These are phyloP conservation scores for Tineola bisselliella DNA, from an alignment of 2,888 invertebrate genomes.

Conservation along the genomic window DNA sequence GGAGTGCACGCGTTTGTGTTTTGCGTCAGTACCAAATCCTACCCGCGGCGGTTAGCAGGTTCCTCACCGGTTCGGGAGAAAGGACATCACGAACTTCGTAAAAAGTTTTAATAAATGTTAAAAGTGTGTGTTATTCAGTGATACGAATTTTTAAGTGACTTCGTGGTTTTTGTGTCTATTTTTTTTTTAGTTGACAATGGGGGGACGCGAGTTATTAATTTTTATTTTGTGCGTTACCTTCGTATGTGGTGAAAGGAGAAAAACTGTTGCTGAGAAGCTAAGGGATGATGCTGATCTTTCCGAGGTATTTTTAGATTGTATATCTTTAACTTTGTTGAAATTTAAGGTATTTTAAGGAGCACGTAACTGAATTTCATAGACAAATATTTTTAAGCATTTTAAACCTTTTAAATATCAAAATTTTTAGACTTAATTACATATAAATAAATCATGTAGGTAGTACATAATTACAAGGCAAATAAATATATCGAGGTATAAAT, in stretches of 20 bases:
- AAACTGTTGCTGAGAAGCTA: constrained; percentile 71
- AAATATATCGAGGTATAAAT: too few species aligned
- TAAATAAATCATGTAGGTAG: too few species aligned
- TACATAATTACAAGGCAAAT: too few species aligned
- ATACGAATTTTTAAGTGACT: constrained; percentile 1
- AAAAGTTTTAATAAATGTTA: constrained; percentile 13
- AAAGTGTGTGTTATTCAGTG: constrained; percentile 6
- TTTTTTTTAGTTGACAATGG: constrained; percentile 27
- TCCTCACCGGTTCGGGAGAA: constrained; percentile 19
- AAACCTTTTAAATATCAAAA: too few species aligned
- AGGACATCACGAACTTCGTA: constrained; percentile 18
- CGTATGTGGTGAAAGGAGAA: constrained; percentile 43
- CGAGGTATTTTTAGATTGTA: constrained; percentile 56
- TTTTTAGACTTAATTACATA: too few species aligned
- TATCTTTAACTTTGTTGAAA: too few species aligned
- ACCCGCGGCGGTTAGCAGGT: constrained; percentile 40
- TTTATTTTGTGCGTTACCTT: constrained; percentile 45
- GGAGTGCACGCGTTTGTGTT: constrained; percentile 20
- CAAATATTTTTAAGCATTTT: too few species aligned
- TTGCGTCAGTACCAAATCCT: constrained; percentile 36
- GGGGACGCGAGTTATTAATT: constrained; percentile 45
- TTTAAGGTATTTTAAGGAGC: too few species aligned
- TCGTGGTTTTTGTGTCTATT: neutral
- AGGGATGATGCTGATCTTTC: constrained; percentile 73
- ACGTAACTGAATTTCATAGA: too few species aligned